Evolutionary conservation across 2,797 vertebrate genomes (phyloP), one percentile per base, ranked within the genome.

Genomic region (Leptodactylus fallax): DNA sequence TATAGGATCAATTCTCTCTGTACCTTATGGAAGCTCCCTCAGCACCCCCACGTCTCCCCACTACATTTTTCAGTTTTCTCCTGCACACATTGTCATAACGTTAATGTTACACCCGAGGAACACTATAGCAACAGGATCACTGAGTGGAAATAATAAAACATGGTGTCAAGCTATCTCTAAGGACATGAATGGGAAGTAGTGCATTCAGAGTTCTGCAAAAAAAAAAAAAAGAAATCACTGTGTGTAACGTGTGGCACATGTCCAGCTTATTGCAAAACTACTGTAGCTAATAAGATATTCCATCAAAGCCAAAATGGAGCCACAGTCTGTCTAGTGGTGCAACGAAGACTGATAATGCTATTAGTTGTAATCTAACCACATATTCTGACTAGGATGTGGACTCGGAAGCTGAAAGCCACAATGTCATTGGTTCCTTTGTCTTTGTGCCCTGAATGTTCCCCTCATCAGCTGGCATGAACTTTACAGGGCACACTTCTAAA

Each of bases 381-480:
- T 87, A 83, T 90, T 90, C 61, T 69, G 9, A 25, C 23, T n/a
- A 74, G 21, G 7, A 36, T 36, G 36, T 36, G 36, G n/a, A n/a
- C n/a, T n/a, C n/a, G n/a, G n/a, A n/a, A n/a, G 23, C 45, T 72
- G 17, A 23, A 69, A 56, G 25, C 81, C 21, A 23, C 10, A 74
- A 19, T 82, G 79, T 71, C 47, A 21, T 13, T 55, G 51, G 47
- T 27, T 81, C 61, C 63, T 17, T 77, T 67, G 12, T 76, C n/a
- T 12, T 25, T 74, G 16, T 69, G 27, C 71, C 27, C 58, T 21
- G 36, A 4, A n/a, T 76, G 21, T 51, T 10, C 71, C 55, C 9
- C 36, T 51, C 71, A 60, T 49, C 56, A 77, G 21, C 83, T 85
- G 71, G 83, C 58, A 19, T 72, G 27, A 69, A 61, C 51, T 19